phyloP scores from a whole-genome alignment of 2,888 invertebrate genomes.

The Colostygia pectinataria region DNA sequence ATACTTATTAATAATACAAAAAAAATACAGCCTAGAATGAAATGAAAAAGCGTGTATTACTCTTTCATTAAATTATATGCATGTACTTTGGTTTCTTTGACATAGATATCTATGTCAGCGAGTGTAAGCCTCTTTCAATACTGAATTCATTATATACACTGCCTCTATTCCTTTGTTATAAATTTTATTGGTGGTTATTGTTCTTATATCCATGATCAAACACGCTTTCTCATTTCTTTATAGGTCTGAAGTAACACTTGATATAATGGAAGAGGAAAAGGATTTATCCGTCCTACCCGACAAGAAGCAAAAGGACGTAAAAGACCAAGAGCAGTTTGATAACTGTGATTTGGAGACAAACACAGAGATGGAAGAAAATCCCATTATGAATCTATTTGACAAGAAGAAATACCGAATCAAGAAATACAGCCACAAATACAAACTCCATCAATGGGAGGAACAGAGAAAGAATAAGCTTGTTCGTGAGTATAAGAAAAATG shows the following conservation, averaged over 20 bases:
- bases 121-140: background rate
- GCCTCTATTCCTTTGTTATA: background rate
- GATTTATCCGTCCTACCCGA: constrained; percentile 62
- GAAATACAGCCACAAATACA: constrained; percentile 88
- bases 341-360: constrained; percentile 41
- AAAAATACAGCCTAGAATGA: constrained; percentile 27
- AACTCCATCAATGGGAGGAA: constrained; percentile 87
- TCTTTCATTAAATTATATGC: constrained; percentile 12
- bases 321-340: constrained; percentile 57
- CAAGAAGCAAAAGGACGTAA: constrained; percentile 47
- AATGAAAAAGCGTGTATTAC: constrained; percentile 71
- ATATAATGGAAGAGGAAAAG: constrained; percentile 63
- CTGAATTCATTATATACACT: background rate
- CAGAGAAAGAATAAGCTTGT: constrained; percentile 83
- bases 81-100: constrained; percentile 2
- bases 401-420: constrained; percentile 86
- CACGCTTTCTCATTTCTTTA: constrained; percentile 79
- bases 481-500: constrained; percentile 81
- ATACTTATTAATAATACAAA: background rate
- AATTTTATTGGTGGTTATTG: background rate
- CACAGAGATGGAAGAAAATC: constrained; percentile 27
- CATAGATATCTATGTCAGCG: background rate
- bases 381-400: constrained; percentile 84
- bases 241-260: constrained; percentile 58
- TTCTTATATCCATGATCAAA: constrained; percentile 55